Evolutionary conservation across 2,113 vertebrate species (phyloP).

Genomic region (Burhinus oedicnemus): DNA sequence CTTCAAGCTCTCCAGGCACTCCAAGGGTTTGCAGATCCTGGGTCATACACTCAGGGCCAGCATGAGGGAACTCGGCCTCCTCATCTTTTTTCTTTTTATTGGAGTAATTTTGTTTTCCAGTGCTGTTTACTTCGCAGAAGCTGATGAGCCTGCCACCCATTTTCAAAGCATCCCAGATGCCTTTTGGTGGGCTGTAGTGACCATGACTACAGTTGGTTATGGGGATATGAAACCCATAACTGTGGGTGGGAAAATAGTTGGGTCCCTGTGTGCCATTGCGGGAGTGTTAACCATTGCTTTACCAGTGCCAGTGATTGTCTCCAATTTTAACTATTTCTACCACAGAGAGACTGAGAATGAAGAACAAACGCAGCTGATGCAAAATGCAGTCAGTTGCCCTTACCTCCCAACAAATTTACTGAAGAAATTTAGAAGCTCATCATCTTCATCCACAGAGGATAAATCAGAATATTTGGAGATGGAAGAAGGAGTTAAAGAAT

Average conservation of each 20-base stretch:
- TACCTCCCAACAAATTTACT: conserved; percentile 91
- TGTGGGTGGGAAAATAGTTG: conserved; percentile 97
- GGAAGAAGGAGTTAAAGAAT: conserved; percentile 97
- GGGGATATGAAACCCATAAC: conserved; percentile 99
- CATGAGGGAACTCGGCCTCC: conserved; percentile 96
- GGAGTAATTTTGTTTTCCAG: conserved; percentile 99
- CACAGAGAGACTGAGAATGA: conserved; percentile 97
- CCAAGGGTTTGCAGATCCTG: conserved; percentile 98
- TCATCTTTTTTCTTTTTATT: conserved; percentile 98
- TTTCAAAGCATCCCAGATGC: conserved; percentile 99
- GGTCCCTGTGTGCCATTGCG: conserved; percentile 96
- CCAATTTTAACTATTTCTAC: conserved; percentile 99
- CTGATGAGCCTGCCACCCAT: conserved; percentile 93
- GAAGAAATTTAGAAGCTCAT: conserved; percentile 90
- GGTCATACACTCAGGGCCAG: conserved; percentile 96
- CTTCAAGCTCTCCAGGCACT: conserved; percentile 97
- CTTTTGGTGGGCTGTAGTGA: conserved; percentile 99
- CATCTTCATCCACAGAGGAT: conserved; percentile 92
- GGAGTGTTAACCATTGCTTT: conserved; percentile 98
- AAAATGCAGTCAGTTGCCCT: conserved; percentile 89
- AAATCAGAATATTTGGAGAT: conserved; percentile 98
- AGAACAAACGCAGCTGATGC: conserved; percentile 86
- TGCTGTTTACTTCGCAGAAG: conserved; percentile 97
- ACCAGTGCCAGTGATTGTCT: conserved; percentile 98
- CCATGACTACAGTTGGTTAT: conserved; percentile 99